Conservation (phyloP, 2,113 vertebrate genomes). For the Epinephelus fuscoguttatus region DNA sequence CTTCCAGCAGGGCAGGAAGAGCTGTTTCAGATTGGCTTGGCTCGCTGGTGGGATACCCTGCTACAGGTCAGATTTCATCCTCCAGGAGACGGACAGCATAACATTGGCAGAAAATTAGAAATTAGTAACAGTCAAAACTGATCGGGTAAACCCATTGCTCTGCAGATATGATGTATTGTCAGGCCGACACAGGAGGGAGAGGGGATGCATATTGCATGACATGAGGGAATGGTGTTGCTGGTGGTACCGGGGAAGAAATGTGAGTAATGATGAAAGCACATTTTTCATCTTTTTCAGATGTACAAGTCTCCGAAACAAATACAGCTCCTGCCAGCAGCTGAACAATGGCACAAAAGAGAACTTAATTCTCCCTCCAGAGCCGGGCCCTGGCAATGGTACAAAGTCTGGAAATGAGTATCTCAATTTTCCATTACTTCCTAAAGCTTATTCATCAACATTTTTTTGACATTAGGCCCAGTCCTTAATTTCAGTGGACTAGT, state of each 20-base stretch:
- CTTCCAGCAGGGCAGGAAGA: slow-evolving; percentile 84
- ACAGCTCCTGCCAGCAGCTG: slow-evolving; percentile 77
- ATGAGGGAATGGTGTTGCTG: slow-evolving; percentile 40
- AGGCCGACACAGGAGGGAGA: neutral
- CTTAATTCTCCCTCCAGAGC: slow-evolving; percentile 61
- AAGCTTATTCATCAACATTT: slow-evolving; percentile 72
- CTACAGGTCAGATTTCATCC: slow-evolving; percentile 78
- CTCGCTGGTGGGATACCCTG: slow-evolving; percentile 85
- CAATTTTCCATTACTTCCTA: slow-evolving; percentile 64
- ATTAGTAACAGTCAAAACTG: slow-evolving; percentile 33
- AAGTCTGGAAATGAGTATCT: slow-evolving; percentile 65
- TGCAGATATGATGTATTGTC: slow-evolving; percentile 19
- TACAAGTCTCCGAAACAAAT: slow-evolving; percentile 77
- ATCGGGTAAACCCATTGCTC: slow-evolving; percentile 22
- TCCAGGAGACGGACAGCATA: neutral
- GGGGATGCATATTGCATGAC: slow-evolving; percentile 35
- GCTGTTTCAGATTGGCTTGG: slow-evolving; percentile 83
- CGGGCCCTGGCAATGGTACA: slow-evolving; percentile 70
- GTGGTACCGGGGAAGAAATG: slow-evolving; percentile 32
- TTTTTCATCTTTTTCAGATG: slow-evolving; percentile 79
- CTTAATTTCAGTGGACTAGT: slow-evolving; percentile 45
- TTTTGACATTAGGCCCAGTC: slow-evolving; percentile 47
- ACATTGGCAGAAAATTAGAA: slow-evolving; percentile 36
- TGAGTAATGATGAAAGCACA: slow-evolving; percentile 45
- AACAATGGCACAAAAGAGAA: slow-evolving; percentile 72